Percentiles rank a stretch among this genome's conserved stretches.
phyloP scores from a whole-genome alignment of 2,113 vertebrate species.

The Aldabrachelys gigantea region DNA sequence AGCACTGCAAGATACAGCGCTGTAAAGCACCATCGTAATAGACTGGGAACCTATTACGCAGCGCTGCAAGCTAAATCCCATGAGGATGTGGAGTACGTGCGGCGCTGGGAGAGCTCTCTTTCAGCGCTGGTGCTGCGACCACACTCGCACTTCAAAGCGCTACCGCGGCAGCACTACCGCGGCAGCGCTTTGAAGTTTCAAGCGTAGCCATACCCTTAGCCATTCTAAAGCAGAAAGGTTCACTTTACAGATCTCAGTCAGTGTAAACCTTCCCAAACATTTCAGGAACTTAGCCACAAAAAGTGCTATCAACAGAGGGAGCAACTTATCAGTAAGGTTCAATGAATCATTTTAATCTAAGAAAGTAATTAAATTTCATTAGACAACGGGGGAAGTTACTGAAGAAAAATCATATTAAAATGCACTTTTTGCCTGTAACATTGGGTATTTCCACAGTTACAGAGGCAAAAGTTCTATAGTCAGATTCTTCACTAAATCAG shows the following conservation, averaged over 20 bases:
- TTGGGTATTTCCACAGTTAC: background rate
- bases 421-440: background rate
- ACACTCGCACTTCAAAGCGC: too few species aligned
- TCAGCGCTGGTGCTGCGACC: too few species aligned
- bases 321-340: background rate
- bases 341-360: background rate
- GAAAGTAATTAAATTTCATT: background rate
- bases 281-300: background rate
- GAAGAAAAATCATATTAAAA: background rate
- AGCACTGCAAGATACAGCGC: too few species aligned
- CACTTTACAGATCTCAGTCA: background rate
- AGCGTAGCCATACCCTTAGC: background rate
- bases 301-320: background rate
- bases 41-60: too few species aligned
- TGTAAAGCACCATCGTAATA: too few species aligned
- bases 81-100: too few species aligned
- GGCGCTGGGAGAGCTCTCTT: too few species aligned
- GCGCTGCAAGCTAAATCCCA: too few species aligned
- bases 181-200: too few species aligned
- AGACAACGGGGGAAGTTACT: too few species aligned
- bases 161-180: too few species aligned
- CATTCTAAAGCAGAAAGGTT: background rate
- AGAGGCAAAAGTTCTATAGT: rapidly evolving
- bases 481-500: background rate
- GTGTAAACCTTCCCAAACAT: background rate